These are phyloP conservation scores for Dione juno DNA, from an alignment of 2,888 invertebrate genomes.

Conservation along the genomic window DNA sequence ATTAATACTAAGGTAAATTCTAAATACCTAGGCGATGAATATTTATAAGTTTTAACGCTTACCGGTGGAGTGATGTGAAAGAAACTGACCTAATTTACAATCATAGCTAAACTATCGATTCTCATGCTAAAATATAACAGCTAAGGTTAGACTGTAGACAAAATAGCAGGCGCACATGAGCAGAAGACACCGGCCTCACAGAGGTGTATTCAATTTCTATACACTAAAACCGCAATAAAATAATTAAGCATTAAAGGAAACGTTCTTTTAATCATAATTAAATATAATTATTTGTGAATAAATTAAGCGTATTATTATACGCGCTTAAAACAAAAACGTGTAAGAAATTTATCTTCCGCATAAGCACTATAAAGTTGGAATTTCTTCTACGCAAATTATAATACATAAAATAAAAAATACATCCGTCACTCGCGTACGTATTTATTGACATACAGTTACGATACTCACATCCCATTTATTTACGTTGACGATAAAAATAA, in stretches of 20 bases:
- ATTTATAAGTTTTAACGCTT: slow-evolving; percentile 1
- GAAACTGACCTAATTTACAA: slow-evolving; percentile 61
- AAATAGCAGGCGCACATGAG: slow-evolving; percentile 70
- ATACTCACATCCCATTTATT: slow-evolving; percentile 58
- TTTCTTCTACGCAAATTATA: slow-evolving; percentile 18
- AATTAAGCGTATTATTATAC: not conserved
- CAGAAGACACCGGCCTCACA: slow-evolving; percentile 53
- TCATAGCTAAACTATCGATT: slow-evolving; percentile 68
- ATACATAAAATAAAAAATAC: slow-evolving; percentile 21
- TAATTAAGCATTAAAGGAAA: not conserved
- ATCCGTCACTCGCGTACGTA: slow-evolving; percentile 35
- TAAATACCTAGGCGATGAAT: not conserved
- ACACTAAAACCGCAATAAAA: not conserved
- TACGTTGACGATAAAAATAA: slow-evolving; percentile 67
- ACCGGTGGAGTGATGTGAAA: slow-evolving; percentile 33
- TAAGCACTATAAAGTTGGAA: not conserved
- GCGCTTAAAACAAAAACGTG: not conserved
- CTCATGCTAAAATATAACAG: slow-evolving; percentile 62
- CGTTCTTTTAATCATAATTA: not conserved
- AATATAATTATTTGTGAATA: not conserved
- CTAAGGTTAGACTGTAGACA: slow-evolving; percentile 54
- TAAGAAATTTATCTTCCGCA: slow-evolving; percentile 3
- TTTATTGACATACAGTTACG: slow-evolving; percentile 54
- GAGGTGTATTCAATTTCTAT: slow-evolving; percentile 48
- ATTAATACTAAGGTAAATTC: not conserved